A percentile compares a stretch with the other conserved stretches of the same genome.
Conservation (phyloP, 2,888 invertebrate species). For the Drosophila tripunctata region DNA sequence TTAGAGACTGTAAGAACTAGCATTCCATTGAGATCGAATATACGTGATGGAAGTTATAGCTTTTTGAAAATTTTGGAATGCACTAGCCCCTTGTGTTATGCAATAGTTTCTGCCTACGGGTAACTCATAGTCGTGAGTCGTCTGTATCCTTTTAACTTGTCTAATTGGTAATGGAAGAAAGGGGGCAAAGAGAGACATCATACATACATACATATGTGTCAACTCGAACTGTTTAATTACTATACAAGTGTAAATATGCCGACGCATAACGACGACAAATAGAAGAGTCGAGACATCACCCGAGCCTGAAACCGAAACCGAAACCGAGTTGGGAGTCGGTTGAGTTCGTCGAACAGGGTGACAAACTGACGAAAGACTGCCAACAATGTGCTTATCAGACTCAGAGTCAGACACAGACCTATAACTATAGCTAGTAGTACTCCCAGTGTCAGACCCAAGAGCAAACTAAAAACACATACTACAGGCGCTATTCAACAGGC, state of each 20-base stretch:
- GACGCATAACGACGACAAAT: constrained; percentile 7
- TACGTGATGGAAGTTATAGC: too few relatives aligned
- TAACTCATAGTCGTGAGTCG: background rate
- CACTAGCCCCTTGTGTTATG: too few relatives aligned
- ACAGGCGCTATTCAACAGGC: constrained; percentile 33
- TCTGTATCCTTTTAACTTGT: background rate
- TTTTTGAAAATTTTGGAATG: too few relatives aligned
- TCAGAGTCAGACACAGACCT: constrained; percentile 18
- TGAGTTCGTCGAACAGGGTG: constrained; percentile 26
- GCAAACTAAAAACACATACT: constrained; percentile 24
- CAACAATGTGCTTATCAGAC: constrained; percentile 41
- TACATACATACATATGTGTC: constrained; percentile 2
- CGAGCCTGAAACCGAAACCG: background rate
- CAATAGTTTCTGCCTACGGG: too few relatives aligned
- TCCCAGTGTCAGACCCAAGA: background rate
- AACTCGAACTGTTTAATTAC: constrained; percentile 50
- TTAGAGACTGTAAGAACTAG: too few relatives aligned
- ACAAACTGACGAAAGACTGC: constrained; percentile 57
- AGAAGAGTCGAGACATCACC: background rate
- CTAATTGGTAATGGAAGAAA: background rate
- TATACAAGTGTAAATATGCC: constrained; percentile 33
- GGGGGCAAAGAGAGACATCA: background rate
- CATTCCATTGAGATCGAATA: too few relatives aligned
- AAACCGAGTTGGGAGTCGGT: constrained; percentile 5
- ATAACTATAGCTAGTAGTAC: constrained; percentile 1